A percentile compares a stretch with the other conserved stretches of the same genome.
phyloP scores from a whole-genome alignment of 2,113 vertebrate species.

The Salminus brasiliensis region DNA sequence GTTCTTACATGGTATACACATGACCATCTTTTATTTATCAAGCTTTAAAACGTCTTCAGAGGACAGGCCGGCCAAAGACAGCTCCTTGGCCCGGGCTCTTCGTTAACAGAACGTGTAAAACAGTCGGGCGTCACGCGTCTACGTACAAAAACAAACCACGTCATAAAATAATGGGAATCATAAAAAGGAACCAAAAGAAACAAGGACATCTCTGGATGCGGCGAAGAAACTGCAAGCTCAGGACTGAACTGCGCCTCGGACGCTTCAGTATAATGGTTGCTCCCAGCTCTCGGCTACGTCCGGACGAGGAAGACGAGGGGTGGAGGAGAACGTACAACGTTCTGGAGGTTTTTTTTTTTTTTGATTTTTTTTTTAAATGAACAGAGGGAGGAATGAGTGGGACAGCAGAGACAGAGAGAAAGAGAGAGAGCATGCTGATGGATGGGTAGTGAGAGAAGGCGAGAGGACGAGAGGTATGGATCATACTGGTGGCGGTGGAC shows the following conservation, averaged over 20 bases:
- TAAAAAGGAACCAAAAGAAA: neutral
- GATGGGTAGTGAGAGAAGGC: neutral
- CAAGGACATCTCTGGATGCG: constrained; percentile 21
- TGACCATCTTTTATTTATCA: constrained; percentile 68
- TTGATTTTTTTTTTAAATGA: too few species aligned
- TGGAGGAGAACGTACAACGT: too few species aligned
- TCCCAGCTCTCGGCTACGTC: constrained; percentile 73
- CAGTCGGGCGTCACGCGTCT: constrained; percentile 42
- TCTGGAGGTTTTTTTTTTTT: too few species aligned
- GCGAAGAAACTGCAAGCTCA: neutral
- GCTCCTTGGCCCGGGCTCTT: constrained; percentile 38
- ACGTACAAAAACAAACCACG: constrained; percentile 48
- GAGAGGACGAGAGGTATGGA: neutral
- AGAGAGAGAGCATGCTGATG: neutral
- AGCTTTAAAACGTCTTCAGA: constrained; percentile 66
- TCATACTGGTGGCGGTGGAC: neutral
- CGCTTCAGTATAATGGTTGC: constrained; percentile 92
- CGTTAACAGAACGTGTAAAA: constrained; percentile 66
- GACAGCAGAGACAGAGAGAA: neutral
- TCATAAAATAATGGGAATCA: neutral
- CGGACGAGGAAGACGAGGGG: neutral
- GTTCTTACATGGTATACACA: constrained; percentile 69
- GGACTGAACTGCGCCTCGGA: constrained; percentile 42
- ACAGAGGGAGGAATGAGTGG: neutral
- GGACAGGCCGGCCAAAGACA: constrained; percentile 54